Percentiles rank a stretch among this genome's conserved stretches.
Conservation (phyloP, 2,888 invertebrate species). For the Trachelus iudaicus region DNA sequence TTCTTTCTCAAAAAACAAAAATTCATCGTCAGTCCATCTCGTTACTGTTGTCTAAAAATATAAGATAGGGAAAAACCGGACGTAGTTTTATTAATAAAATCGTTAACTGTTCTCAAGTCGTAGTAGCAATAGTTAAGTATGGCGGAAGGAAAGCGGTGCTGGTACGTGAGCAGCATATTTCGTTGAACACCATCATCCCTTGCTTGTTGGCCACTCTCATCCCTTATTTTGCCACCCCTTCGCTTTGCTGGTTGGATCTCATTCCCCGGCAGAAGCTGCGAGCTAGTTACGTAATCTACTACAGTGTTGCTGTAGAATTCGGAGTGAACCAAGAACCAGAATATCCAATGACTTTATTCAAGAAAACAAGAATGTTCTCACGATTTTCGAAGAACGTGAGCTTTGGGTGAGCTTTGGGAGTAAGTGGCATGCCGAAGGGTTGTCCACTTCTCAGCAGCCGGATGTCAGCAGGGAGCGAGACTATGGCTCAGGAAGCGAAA, state of each 20-base stretch:
- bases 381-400: background rate
- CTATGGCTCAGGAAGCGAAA: background rate
- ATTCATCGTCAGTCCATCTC: background rate
- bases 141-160: constrained; percentile 9
- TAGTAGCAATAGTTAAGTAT: constrained; percentile 12
- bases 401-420: background rate
- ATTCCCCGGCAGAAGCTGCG: constrained; percentile 4
- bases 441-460: background rate
- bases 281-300: constrained; percentile 6
- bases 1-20: background rate
- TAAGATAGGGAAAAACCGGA: background rate
- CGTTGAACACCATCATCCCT: constrained; percentile 11
- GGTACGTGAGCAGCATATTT: constrained; percentile 25
- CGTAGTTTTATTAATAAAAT: constrained; percentile 8
- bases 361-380: background rate
- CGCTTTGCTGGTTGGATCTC: constrained; percentile 1
- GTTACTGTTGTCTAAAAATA: constrained; percentile 3
- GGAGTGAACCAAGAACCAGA: background rate
- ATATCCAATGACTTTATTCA: background rate
- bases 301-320: background rate
- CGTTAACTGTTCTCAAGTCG: constrained; percentile 3
- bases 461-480: background rate
- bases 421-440: background rate
- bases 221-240: constrained; percentile 1
- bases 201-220: constrained; percentile 14